Conservation (phyloP, 2,888 invertebrate species). For the Drosophila mimica region DNA sequence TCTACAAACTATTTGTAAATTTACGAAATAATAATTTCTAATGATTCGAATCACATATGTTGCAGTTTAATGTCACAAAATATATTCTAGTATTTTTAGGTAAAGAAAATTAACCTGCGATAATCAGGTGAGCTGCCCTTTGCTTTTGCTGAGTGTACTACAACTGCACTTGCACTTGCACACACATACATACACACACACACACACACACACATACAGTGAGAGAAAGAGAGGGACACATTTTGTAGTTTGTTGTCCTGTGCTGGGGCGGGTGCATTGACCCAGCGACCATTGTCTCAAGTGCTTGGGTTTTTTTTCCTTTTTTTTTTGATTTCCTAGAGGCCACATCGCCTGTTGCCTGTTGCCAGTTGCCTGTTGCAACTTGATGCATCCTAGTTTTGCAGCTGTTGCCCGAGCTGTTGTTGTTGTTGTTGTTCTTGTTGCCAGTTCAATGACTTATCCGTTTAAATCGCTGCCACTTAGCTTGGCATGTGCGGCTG, state of each 20-base stretch:
- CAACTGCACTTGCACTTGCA: slow-evolving; percentile 1
- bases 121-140: not conserved
- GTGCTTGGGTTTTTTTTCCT: slow-evolving; percentile 39
- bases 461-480: slow-evolving; percentile 13
- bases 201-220: not conserved
- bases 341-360: slow-evolving; percentile 27
- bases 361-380: slow-evolving; percentile 21
- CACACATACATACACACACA: slow-evolving; percentile 10
- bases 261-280: slow-evolving; percentile 53
- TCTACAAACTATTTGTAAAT: not conserved
- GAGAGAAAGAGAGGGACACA: not conserved
- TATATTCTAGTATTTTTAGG: not conserved
- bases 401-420: slow-evolving; percentile 28
- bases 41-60: not conserved
- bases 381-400: slow-evolving; percentile 46
- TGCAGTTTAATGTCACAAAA: not conserved
- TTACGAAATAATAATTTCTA: not conserved
- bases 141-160: slow-evolving; percentile 5
- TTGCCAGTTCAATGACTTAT: slow-evolving; percentile 46
- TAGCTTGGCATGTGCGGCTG: slow-evolving; percentile 33
- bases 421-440: slow-evolving; percentile 9
- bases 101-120: not conserved
- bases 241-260: slow-evolving; percentile 56
- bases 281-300: slow-evolving; percentile 48
- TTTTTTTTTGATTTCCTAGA: slow-evolving; percentile 45